Percentiles rank a stretch among this genome's conserved stretches.
phyloP scores from a whole-genome alignment of 2,113 vertebrate genomes.

The Dicaeum eximium region DNA sequence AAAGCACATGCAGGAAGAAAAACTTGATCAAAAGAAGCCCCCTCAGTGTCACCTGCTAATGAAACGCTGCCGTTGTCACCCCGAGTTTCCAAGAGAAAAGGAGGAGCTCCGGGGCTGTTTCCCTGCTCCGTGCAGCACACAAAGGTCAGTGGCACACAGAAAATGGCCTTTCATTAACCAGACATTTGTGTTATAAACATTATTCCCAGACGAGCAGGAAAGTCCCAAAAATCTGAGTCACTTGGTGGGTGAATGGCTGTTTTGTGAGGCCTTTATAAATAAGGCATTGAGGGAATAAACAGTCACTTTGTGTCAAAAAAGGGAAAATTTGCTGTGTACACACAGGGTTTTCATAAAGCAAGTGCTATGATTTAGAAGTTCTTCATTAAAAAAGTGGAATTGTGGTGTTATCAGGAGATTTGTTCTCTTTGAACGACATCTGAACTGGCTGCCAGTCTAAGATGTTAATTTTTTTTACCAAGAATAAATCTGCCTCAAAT shows the following conservation, averaged over 20 bases:
- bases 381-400: not conserved
- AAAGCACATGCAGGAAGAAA: not conserved
- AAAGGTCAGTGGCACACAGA: conserved; percentile 37
- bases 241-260: conserved; percentile 61
- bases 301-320: conserved; percentile 30
- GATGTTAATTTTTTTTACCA: not conserved
- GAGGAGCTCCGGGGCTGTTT: not conserved
- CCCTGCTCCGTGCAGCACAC: not conserved
- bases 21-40: not conserved
- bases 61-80: not conserved
- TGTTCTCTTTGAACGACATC: not conserved
- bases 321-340: not conserved
- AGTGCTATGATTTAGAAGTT: not conserved
- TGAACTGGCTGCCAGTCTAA: not conserved
- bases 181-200: conserved; percentile 47
- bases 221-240: conserved; percentile 70
- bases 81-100: not conserved
- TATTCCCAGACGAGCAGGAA: conserved; percentile 62
- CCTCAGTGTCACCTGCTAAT: not conserved
- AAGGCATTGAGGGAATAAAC: conserved; percentile 61
- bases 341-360: conserved; percentile 9
- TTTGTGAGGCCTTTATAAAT: conserved; percentile 66
- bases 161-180: conserved; percentile 44
- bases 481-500: not conserved
- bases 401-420: not conserved